These are phyloP conservation scores for Aphidoletes aphidimyza DNA, from an alignment of 2,888 invertebrate species.

Conservation along the genomic window DNA sequence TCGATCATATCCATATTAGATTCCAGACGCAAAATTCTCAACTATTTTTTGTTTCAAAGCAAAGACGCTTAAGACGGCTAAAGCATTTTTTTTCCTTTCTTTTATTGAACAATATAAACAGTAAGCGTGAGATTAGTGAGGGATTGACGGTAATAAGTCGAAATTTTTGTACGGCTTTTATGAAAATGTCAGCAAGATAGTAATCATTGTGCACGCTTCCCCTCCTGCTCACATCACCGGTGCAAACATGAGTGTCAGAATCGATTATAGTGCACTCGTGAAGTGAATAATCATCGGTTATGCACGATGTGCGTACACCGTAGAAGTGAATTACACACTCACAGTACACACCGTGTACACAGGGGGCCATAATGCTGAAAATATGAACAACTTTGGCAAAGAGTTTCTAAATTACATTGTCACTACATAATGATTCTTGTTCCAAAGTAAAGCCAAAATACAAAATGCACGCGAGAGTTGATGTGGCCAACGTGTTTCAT, in stretches of 20 bases:
- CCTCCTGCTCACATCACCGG: neutral
- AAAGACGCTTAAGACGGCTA: neutral
- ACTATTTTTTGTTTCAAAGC: too few relatives aligned
- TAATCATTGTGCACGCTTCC: neutral
- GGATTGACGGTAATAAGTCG: neutral
- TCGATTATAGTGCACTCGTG: neutral
- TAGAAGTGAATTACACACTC: too few relatives aligned
- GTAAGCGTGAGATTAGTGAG: neutral
- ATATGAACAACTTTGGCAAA: neutral
- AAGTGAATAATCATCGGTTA: neutral
- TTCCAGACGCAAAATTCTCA: too few relatives aligned
- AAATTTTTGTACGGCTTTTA: neutral
- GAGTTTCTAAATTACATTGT: neutral
- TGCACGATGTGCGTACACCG: too few relatives aligned
- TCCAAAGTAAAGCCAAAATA: too few relatives aligned
- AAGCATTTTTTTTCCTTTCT: neutral
- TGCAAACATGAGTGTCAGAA: neutral
- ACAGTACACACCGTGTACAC: too few relatives aligned
- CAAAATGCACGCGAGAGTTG: too few relatives aligned
- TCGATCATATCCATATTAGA: conserved; percentile 10
- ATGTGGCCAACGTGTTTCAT: too few relatives aligned
- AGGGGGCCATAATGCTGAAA: too few relatives aligned
- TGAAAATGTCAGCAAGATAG: neutral
- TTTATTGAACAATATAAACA: neutral
- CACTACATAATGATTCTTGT: neutral